Base-by-base conservation (phyloP, 2,797 vertebrate species). In the Babyrousa celebensis region DNA sequence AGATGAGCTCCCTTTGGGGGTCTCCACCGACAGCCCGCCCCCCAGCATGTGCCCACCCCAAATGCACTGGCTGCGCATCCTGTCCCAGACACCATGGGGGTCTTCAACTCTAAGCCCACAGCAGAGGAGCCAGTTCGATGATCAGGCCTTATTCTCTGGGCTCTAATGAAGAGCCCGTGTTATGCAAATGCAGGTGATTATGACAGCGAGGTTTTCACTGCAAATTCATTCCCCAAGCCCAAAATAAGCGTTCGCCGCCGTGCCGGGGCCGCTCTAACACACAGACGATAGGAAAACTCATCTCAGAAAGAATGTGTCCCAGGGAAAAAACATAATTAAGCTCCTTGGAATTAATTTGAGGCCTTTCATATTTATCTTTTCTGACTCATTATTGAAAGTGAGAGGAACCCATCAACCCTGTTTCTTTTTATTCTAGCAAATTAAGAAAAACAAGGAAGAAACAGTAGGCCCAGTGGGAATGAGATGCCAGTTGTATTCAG, bases 301-400 rank as follows among this genome's bases (percentile, higher is more conserved):
- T 95, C 86, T 84, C 32, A 17, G 93, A 65, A 68, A 77, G 85
- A 93, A 85, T 12, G 85, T 4, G 1, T 86, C 86, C 86, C 29
- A 36, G 75, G 77, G 68, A 16, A 40, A 52, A 65, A 77, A 84
- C 93, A 94, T 91, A 96, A 96, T 96, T 95, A 96, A 91, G 86
- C 89, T 91, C 74, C 89, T 96, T 68, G 85, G 96, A 97, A 97
- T 97, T 97, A 96, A 97, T 91, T 72, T 85, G 96, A 85, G 95
- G 91, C 29, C 78, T 91, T 95, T 94, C 74, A 18, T 95, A 94
- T 95, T 97, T 97, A 94, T 96, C 79, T 96, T 93, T 96, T 95
- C 85, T 91, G 89, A 95, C 23, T 95, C 83, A 67, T 96, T 94
- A 89, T 62, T 89, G 95, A 85, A 93, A 96, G 93, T 85, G 94